Evolutionary conservation across 1,140 invertebrate species (phyloP).

Genomic region (Druon quercuslanigerum): DNA sequence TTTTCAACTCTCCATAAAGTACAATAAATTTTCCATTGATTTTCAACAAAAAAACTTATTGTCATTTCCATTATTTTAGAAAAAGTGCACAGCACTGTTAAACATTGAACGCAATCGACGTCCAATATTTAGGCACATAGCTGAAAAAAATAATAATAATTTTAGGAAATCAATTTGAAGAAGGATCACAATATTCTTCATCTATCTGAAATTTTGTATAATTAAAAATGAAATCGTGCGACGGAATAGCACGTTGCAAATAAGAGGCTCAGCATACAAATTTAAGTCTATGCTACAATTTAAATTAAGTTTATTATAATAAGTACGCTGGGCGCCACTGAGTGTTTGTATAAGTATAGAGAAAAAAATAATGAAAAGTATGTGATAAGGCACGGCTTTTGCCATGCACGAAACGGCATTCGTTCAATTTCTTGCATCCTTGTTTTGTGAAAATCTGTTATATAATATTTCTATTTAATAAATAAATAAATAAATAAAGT

Average conservation of each 20-base stretch:
- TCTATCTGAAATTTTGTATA: not conserved
- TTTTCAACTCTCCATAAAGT: no score
- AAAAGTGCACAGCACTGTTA: slow-evolving; percentile 58
- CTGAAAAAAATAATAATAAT: not conserved
- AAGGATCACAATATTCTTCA: slow-evolving; percentile 1
- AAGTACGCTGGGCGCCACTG: slow-evolving; percentile 36
- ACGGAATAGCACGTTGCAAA: not conserved
- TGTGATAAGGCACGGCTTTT: slow-evolving; percentile 71
- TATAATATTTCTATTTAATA: not conserved
- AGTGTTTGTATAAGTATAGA: slow-evolving; percentile 55
- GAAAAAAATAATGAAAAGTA: slow-evolving; percentile 57
- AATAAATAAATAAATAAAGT: not conserved
- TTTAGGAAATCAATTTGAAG: not conserved
- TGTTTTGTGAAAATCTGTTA: slow-evolving; percentile 57
- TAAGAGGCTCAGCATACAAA: slow-evolving; percentile 4
- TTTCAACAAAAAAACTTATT: no score
- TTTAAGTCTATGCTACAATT: not conserved
- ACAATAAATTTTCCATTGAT: no score
- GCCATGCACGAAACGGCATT: slow-evolving; percentile 67
- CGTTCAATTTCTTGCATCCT: slow-evolving; percentile 61
- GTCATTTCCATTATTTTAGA: not conserved
- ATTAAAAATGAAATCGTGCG: not conserved
- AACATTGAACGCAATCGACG: slow-evolving; percentile 53
- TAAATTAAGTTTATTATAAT: not conserved
- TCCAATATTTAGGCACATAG: slow-evolving; percentile 48